Evolutionary conservation across 2,888 invertebrate genomes (phyloP), one percentile per base, ranked within the genome.

Genomic region (Dendrolimus pini): DNA sequence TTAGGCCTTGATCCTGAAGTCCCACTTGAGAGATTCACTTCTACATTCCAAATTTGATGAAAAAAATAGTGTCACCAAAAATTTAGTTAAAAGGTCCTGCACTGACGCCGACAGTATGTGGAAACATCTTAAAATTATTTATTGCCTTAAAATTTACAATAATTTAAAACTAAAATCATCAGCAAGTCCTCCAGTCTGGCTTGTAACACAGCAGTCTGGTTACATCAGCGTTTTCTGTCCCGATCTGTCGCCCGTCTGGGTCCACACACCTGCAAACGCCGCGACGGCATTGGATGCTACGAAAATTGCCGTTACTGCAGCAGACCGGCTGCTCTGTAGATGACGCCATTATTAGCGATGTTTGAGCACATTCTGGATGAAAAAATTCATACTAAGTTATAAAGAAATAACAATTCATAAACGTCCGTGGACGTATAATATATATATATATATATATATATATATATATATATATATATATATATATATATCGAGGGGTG

Each of bases 201-300:
- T 61, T 75, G 55, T 74, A 72, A 61, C 89, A 88, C 0, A 62
- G 3, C 10, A 90, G 61, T 0, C 10, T 61, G 0, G 75, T 74
- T 8, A 88, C 80, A 60, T 84, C 76, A 18, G 75, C 67, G 0
- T 72, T 66, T 64, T 92, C 91, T 53, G 57, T 63, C 7, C 78
- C 83, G 0, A 77, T 68, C 75, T 94, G 94, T 55, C 91, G 77
- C 0, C 94, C 94, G 66, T 94, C 85, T 0, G 72, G 62, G 70
- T 94, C 92, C 0, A 94, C 94, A 70, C 95, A 95, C 53, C 92
- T 92, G 68, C 94, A 94, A 42, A 79, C 64, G 0, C 93, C 93
- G 1, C 93, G 87, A 8, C 92, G 89, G 70, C 94, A 94, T 70
- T 94, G 94, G 55, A 93, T 82, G 7, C 71, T 68, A 56, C 92